Evolutionary conservation across 37 sponge, comb jelly and placozoan genomes (phyloP).

Genomic region (Chondrosia reniformis): DNA sequence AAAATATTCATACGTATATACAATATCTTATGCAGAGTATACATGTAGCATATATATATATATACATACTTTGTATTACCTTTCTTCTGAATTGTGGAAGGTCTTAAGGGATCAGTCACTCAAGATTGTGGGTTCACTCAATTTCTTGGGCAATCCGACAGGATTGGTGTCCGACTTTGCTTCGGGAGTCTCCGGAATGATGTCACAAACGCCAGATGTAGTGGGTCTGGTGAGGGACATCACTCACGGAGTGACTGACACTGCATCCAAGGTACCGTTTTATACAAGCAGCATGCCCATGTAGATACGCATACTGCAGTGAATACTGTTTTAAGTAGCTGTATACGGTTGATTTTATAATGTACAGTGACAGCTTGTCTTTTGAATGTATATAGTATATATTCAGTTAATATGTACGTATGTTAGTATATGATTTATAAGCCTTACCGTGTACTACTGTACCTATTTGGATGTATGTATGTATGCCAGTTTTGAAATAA

Average conservation of each 20-base stretch:
- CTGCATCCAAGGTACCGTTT: conserved; percentile 94
- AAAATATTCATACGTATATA: not conserved
- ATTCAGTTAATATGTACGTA: no score
- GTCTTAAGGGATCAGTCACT: conserved; percentile 63
- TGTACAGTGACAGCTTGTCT: no score
- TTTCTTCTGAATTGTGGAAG: not conserved
- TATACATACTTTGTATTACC: not conserved
- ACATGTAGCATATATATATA: not conserved
- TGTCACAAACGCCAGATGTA: conserved; percentile 64
- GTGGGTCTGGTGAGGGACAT: conserved; percentile 79
- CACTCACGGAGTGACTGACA: conserved; percentile 88
- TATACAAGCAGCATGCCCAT: no score
- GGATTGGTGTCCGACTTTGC: conserved; percentile 83
- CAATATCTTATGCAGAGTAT: not conserved
- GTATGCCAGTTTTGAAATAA: no score
- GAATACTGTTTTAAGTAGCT: no score
- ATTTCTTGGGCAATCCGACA: conserved; percentile 89
- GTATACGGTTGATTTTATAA: no score
- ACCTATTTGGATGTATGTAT: not conserved
- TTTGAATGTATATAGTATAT: not conserved
- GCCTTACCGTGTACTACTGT: not conserved
- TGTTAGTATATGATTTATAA: not conserved
- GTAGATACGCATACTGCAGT: no score
- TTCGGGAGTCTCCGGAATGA: conserved; percentile 75
- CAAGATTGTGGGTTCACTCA: conserved; percentile 76